Evolutionary conservation across 2,113 vertebrate genomes (phyloP), one percentile per base, ranked within the genome.

Genomic region (Telmatochromis sp.): DNA sequence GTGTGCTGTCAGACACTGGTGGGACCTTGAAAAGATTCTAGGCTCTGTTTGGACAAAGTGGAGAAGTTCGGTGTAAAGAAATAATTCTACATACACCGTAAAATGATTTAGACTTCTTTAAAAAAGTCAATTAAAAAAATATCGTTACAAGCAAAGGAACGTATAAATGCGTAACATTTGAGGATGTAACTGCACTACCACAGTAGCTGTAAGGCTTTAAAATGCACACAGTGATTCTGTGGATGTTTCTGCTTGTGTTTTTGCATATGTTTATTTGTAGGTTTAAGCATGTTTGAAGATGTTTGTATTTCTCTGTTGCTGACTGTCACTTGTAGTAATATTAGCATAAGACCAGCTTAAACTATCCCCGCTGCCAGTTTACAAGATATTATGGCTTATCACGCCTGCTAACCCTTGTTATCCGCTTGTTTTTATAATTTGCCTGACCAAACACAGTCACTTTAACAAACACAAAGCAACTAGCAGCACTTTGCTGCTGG

Each of bases 271-370:
- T 82, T 90, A 89, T 89, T 90, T 89, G 73, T 84, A 89, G 85
- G 78, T 93, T 92, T 87, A 86, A 68, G 83, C 82, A 87, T 81
- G 57, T 95, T 89, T 93, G 86, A 91, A 90, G 83, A 93, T 91
- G 68, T 94, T 93, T 95, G 89, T 88, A 80, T 89, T 90, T 93
- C 87, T 89, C 80, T 83, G 85, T 84, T 87, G 90, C 92, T 93
- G 91, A 94, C 94, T 95, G 93, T 92, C 94, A 95, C 93, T 94
- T 90, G 86, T 86, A 91, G 92, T 80, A 92, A 93, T 94, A 96
- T 96, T 96, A 96, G 92, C 94, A 96, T 97, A 96, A 96, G 60
- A 95, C 93, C 90, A 73, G 93, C 93, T 96, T 96, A 96, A 95
- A 94, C 93, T 93, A 92, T 94, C 91, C 93, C 93, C 68, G 87